Percentiles rank a stretch among this genome's conserved stretches.
Conservation (phyloP, 2,113 vertebrate genomes). For the Phasianus colchicus region DNA sequence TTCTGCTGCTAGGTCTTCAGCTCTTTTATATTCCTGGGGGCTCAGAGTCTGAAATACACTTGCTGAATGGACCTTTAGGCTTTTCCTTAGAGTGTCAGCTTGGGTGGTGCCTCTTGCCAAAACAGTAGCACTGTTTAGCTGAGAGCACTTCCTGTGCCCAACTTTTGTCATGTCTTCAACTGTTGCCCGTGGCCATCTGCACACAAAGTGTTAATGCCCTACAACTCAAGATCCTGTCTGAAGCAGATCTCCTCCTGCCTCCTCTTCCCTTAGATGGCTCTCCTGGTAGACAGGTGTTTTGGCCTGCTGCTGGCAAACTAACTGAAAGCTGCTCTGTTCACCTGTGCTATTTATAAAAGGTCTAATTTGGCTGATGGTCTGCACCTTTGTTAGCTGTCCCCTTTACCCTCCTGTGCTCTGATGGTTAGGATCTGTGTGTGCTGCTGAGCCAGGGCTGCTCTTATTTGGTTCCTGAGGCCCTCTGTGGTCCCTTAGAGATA, state of each 20-base stretch:
- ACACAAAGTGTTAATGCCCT: background rate
- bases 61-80: background rate
- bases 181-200: background rate
- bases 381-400: background rate
- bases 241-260: background rate
- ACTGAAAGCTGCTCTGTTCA: background rate
- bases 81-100: background rate
- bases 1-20: background rate
- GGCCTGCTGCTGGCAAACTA: background rate
- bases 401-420: background rate
- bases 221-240: background rate
- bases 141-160: background rate
- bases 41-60: background rate
- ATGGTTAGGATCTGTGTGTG: accelerated
- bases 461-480: background rate
- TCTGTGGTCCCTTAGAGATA: background rate
- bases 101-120: background rate
- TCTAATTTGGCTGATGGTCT: background rate
- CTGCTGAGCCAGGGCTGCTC: background rate
- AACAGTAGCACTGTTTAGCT: background rate
- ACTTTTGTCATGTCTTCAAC: accelerated
- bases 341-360: background rate
- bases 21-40: background rate
- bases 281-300: background rate
- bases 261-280: background rate